These are phyloP conservation scores for Exephanes ischioxanthus DNA, from an alignment of 2,888 invertebrate species.

Conservation along the genomic window DNA sequence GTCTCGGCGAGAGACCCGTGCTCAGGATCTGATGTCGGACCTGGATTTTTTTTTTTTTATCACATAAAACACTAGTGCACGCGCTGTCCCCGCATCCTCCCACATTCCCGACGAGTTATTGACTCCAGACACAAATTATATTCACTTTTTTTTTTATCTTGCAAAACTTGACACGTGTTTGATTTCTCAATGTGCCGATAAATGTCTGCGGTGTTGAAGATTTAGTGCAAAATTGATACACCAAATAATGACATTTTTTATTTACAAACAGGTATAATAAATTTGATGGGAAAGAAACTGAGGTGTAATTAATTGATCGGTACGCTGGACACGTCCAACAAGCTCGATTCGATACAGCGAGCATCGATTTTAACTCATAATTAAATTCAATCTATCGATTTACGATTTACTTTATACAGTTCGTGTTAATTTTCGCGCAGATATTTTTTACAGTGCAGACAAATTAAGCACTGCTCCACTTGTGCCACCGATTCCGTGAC, in stretches of 20 bases:
- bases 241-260: too few species aligned
- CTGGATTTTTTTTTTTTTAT: conserved; percentile 61
- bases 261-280: too few species aligned
- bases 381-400: too few species aligned
- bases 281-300: too few species aligned
- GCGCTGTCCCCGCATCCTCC: conserved; percentile 56
- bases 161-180: neutral
- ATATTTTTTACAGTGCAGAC: too few species aligned
- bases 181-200: neutral
- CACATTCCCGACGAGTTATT: conserved; percentile 61
- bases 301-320: neutral
- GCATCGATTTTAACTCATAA: too few species aligned
- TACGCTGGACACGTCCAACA: neutral
- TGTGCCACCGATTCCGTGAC: neutral
- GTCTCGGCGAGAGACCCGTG: conserved; percentile 37
- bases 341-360: neutral
- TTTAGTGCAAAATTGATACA: too few species aligned
- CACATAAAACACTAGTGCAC: conserved; percentile 53
- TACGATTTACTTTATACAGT: too few species aligned
- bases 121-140: conserved; percentile 33
- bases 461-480: neutral
- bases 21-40: conserved; percentile 38
- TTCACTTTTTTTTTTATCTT: conserved; percentile 16
- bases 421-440: too few species aligned
- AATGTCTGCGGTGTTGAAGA: too few species aligned